Base-by-base conservation (phyloP, 1,140 invertebrate species). In the Coelopa frigida region DNA sequence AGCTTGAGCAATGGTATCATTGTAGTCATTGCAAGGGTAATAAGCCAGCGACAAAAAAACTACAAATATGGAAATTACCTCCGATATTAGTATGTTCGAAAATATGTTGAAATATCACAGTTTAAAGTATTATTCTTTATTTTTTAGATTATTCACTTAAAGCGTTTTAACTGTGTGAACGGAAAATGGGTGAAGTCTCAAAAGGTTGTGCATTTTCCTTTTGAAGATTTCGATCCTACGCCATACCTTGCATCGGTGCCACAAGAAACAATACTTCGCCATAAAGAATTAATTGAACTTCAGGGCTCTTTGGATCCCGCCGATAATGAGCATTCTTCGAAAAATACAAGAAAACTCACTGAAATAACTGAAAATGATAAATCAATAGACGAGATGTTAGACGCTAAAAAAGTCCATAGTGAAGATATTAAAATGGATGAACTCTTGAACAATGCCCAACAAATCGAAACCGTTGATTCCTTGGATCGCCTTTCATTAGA, bases 151-250 rank as follows among this genome's bases (percentile, higher is more conserved):
- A 80, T 94, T 7, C 89, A 93, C 61, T 66, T 94, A 43, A 94
- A 94, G 63, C 76, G 90, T 22, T 94, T 94, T 69, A 89, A 93
- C 70, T 89, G 81, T 59, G 79, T 90, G 6, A 87, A 89, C 66
- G 84, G 80, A 57, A 84, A 87, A 61, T 93, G 89, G 89, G 83
- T 93, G n/a, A 94, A 94, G 65, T 92, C 89, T 0, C 87, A 90
- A 60, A 93, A 92, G 68, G 86, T 88, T 33, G 89, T 94, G 1
- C 83, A 89, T 58, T 93, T 93, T 63, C 89, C 89, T 1, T 81
- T 85, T 49, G 75, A 81, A 47, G 75, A 88, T 58, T 91, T 93
- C 64, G 86, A 92, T 68, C 87, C 86, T 0, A 85, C 84, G 1
- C 77, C 78, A 2, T 90, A 85, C 72, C 68, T 89, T 15, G 85